These are phyloP conservation scores for Sarcophaga rosellei DNA, from an alignment of 2,888 invertebrate species.

Conservation along the genomic window DNA sequence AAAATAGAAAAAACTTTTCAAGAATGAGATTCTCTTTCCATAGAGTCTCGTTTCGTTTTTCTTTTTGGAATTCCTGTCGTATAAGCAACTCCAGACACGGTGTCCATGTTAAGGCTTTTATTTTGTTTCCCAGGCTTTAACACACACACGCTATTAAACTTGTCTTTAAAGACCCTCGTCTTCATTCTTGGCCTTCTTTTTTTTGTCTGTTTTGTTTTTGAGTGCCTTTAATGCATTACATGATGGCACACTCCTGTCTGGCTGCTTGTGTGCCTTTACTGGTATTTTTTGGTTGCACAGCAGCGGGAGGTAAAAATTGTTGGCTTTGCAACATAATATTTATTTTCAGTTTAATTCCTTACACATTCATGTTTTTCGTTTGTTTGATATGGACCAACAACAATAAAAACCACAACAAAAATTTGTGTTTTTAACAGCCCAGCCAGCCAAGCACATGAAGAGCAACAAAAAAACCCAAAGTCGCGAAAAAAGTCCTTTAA, in stretches of 20 bases:
- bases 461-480: conserved; percentile 20
- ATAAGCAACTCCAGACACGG: conserved; percentile 54
- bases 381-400: conserved; percentile 26
- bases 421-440: too few relatives aligned
- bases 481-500: conserved; percentile 48
- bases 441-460: too few relatives aligned
- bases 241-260: conserved; percentile 66
- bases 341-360: conserved; percentile 62
- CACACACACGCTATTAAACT: background rate
- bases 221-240: background rate
- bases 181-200: background rate
- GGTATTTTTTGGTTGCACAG: background rate
- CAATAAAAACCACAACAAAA: conserved; percentile 12
- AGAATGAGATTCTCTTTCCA: conserved; percentile 47
- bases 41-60: conserved; percentile 1
- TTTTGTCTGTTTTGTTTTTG: conserved; percentile 33
- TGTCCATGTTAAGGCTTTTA: conserved; percentile 60
- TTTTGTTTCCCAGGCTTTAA: conserved; percentile 66
- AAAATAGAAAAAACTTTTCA: background rate
- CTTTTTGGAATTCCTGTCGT: conserved; percentile 54
- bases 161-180: background rate
- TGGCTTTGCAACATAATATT: conserved; percentile 61
- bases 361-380: conserved; percentile 58
- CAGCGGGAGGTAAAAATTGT: conserved; percentile 65
- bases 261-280: background rate